Evolutionary conservation across 1,140 invertebrate species (phyloP).

Genomic region (Bradysia coprophila): DNA sequence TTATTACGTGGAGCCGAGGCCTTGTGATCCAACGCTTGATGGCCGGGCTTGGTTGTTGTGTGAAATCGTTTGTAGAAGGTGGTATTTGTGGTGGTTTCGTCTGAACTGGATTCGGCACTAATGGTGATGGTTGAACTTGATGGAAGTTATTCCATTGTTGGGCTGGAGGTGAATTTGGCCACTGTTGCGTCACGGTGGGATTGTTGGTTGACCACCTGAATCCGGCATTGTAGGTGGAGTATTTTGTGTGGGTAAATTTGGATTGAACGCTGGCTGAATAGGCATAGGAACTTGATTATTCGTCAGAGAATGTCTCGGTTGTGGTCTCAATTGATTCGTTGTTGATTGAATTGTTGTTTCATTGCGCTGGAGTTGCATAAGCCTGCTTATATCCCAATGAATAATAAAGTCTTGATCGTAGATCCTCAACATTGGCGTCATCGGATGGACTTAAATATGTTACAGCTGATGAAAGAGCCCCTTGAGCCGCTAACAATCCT

Average conservation of each 20-base stretch:
- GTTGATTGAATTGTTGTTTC: conserved; percentile 1
- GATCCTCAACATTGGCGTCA: conserved; percentile 30
- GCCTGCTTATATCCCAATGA: conserved; percentile 39
- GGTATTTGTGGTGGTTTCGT: conserved; percentile 12
- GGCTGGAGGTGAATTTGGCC: too few species aligned
- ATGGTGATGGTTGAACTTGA: conserved; percentile 11
- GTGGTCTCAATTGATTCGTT: neutral
- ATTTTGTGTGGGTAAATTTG: too few species aligned
- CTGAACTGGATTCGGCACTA: conserved; percentile 24
- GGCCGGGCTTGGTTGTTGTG: conserved; percentile 31
- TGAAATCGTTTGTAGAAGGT: too few species aligned
- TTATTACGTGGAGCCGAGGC: conserved; percentile 41
- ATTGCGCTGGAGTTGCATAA: too few species aligned
- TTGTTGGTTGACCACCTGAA: too few species aligned
- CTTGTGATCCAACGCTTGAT: conserved; percentile 26
- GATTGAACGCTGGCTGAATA: neutral
- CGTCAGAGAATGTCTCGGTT: too few species aligned
- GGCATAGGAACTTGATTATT: too few species aligned
- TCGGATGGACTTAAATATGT: conserved; percentile 41
- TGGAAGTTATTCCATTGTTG: too few species aligned
- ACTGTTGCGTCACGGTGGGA: too few species aligned
- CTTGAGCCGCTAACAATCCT: conserved; percentile 63
- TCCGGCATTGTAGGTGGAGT: neutral
- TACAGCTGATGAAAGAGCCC: conserved; percentile 59
- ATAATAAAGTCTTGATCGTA: conserved; percentile 43